Percentiles rank a stretch among this genome's conserved stretches.
phyloP scores from a whole-genome alignment of 2,888 invertebrate genomes.

The Microctonus hyperodae region DNA sequence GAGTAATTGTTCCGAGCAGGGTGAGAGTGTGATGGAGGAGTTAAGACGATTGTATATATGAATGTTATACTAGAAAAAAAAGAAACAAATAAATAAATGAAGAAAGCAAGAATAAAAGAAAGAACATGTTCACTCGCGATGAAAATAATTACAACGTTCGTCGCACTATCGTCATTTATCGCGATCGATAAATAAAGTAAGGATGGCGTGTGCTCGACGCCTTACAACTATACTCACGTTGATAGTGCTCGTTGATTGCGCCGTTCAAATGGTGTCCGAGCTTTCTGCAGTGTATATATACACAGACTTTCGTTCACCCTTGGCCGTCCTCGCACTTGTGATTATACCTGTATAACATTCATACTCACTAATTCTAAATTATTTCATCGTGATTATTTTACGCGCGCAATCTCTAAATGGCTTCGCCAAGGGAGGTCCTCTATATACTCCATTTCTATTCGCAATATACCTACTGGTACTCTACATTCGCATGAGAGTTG shows the following conservation, averaged over 20 bases:
- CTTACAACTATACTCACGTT: constrained; percentile 27
- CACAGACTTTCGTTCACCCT: neutral
- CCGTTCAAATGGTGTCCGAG: constrained; percentile 33
- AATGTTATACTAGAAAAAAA: neutral
- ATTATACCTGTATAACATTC: constrained; percentile 11
- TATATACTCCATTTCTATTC: neutral
- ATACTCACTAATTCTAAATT: constrained; percentile 29
- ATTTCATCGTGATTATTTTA: constrained; percentile 25
- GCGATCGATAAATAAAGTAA: constrained; percentile 39
- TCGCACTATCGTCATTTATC: constrained; percentile 33
- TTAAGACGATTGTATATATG: neutral
- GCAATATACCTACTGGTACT: no score
- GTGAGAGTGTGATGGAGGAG: constrained; percentile 1
- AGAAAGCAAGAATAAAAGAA: constrained; percentile 21
- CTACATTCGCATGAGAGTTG: neutral
- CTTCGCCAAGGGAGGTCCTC: constrained; percentile 2
- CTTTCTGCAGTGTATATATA: constrained; percentile 5
- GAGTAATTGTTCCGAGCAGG: constrained; percentile 9
- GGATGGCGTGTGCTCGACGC: constrained; percentile 34
- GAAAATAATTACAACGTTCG: constrained; percentile 39
- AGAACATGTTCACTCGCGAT: neutral
- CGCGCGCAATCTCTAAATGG: constrained; percentile 20
- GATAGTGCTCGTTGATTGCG: constrained; percentile 39
- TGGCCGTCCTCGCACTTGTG: neutral
- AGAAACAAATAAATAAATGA: neutral